Conservation (phyloP, 2,888 invertebrate genomes). For the Chrysopilus asiliformis region DNA sequence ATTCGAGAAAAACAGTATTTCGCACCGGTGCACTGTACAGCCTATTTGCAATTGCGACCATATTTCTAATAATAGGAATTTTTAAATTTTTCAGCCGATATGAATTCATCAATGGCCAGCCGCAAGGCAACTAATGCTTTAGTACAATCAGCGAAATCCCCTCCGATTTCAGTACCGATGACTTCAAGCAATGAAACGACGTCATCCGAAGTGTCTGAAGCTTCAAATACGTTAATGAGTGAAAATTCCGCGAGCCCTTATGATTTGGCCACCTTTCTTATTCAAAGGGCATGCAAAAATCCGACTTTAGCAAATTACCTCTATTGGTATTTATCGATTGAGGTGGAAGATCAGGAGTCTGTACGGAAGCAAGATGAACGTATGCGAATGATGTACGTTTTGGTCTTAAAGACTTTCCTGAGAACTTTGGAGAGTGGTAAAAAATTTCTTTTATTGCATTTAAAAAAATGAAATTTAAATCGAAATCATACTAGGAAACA, state of each 20-base stretch:
- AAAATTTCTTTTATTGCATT: neutral
- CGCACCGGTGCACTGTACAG: no score
- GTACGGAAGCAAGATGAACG: slow-evolving; percentile 55
- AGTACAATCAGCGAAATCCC: slow-evolving; percentile 2
- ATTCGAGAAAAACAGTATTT: no score
- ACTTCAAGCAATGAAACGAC: slow-evolving; percentile 3
- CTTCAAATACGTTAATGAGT: slow-evolving; percentile 39
- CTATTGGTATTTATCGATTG: slow-evolving; percentile 92
- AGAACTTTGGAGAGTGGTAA: slow-evolving; percentile 52
- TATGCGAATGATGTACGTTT: slow-evolving; percentile 72
- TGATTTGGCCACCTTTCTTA: slow-evolving; percentile 82
- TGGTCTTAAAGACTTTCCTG: slow-evolving; percentile 78
- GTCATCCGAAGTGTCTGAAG: slow-evolving; percentile 30
- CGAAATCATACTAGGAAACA: slow-evolving; percentile 36
- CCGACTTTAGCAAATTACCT: slow-evolving; percentile 88
- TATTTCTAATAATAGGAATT: no score
- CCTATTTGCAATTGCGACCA: no score
- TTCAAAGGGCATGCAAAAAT: slow-evolving; percentile 78
- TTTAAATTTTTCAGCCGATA: no score
- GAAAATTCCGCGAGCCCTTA: slow-evolving; percentile 33
- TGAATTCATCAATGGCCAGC: neutral
- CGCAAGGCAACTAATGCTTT: slow-evolving; percentile 3
- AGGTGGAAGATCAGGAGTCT: slow-evolving; percentile 79
- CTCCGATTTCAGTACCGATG: slow-evolving; percentile 6
- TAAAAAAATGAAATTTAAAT: neutral